Evolutionary conservation across 2,797 vertebrate genomes (phyloP), one percentile per base, ranked within the genome.

Genomic region (Geotrypetes seraphini): DNA sequence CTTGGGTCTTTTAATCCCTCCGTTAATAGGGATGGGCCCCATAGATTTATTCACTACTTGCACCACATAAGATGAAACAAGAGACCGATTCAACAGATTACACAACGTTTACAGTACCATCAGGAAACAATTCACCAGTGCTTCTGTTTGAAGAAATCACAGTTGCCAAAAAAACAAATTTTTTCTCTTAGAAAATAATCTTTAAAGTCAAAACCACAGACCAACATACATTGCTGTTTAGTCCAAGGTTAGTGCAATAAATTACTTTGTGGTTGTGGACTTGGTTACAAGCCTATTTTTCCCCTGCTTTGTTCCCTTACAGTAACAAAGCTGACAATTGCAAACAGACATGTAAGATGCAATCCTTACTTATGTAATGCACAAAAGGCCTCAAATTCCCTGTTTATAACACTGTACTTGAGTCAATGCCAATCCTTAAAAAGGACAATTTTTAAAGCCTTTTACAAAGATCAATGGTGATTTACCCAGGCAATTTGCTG

Each of bases 211-310:
- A 70, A 69, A 42, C 65, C 69, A 65, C 63, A 73, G 57, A 58
- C 48, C 64, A 69, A 50, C 37, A 53, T 69, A 64, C 28, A 53
- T 11, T 37, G 45, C 6, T 68, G 47, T 63, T 69, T 76, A 67
- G 61, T 73, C 63, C 68, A 71, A 63, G 36, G 62, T 52, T 69
- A 75, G 75, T 71, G 79, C 69, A 71, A 42, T 51, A 60, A 71
- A 68, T 71, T 68, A 63, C 45, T 51, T 50, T 61, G 57, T 0
- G 69, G 71, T 66, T 61, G n/a, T n/a, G n/a, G n/a, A n/a, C 63
- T 46, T 47, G 57, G 70, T 75, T 69, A 66, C 32, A 51, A 47
- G 47, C 39, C 53, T 60, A 47, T 58, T n/a, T n/a, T n/a, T n/a
- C n/a, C n/a, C n/a, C n/a, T n/a, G 59, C 38, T 63, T 51, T 60